phyloP scores from a whole-genome alignment of 2,113 vertebrate species.

The Colius striatus region DNA sequence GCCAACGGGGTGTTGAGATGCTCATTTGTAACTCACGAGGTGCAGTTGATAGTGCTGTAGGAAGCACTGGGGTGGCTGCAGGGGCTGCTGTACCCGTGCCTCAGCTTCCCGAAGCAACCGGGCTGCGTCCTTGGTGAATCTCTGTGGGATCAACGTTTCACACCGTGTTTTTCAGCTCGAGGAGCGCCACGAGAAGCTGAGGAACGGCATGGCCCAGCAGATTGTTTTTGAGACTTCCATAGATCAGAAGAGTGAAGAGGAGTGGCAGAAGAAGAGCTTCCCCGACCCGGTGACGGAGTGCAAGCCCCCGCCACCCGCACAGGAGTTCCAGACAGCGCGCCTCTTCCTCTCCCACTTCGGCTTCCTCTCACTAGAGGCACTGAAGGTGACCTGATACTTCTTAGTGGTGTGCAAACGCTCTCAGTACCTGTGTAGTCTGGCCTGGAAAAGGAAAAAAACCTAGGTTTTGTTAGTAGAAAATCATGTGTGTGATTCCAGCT shows the following conservation, averaged over 20 bases:
- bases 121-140: not conserved
- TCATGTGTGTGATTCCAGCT: not conserved
- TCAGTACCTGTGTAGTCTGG: not conserved
- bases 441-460: not conserved
- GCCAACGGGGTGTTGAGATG: not conserved
- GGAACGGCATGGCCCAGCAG: conserved; percentile 89
- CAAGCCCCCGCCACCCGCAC: conserved; percentile 88
- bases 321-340: conserved; percentile 96
- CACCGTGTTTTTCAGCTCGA: conserved; percentile 82
- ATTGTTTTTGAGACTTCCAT: conserved; percentile 88
- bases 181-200: conserved; percentile 89
- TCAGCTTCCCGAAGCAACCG: not conserved
- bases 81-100: not conserved
- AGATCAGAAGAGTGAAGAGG: conserved; percentile 87
- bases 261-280: conserved; percentile 85
- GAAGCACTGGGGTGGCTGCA: not conserved
- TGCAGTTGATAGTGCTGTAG: not conserved
- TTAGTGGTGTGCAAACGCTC: not conserved
- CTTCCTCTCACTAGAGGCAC: conserved; percentile 92
- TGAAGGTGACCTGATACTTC: conserved; percentile 84
- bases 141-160: not conserved
- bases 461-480: not conserved
- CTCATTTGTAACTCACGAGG: not conserved
- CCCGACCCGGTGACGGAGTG: conserved; percentile 90
- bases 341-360: conserved; percentile 96